Evolutionary conservation across 2,888 invertebrate genomes (phyloP), one percentile per base, ranked within the genome.

Genomic region (Dolichopus griseipennis): DNA sequence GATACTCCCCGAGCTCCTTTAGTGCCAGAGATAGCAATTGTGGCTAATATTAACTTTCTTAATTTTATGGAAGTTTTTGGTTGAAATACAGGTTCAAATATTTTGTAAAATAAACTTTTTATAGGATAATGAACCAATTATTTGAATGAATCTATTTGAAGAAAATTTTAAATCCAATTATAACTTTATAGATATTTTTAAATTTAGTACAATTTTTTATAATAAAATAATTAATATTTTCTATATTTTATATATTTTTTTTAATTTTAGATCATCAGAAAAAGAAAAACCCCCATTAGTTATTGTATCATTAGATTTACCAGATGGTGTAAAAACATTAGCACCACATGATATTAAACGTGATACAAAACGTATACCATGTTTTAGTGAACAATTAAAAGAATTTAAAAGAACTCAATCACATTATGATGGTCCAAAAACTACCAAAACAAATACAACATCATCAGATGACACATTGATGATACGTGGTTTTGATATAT

Each of bases 381-480:
- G 66, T 64, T 71, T 68, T 67, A 70, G 71, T 61, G 68, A 69
- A 63, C 69, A 70, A 61, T 68, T 65, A 65, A 71, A 71, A 61
- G 66, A 69, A 61, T 66, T 66, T 37, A 66, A 66, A 64, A 67
- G 52, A 18, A 52, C 52, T 18, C 52, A 52, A 52, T 52, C 52
- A 52, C 52, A 52, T 52, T 52, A 52, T 52, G 52, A 52, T 52
- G 52, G 52, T n/a, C 52, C 64, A 64, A 34, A 21, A 22, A 63
- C 33, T 18, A 64, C 15, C 1, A 5, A n/a, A 34, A 3, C n/a
- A 52, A 33, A 27, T 52, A 4, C 27, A 8, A 22, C 41, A 27
- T 12, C 61, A 34, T 6, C 15, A 6, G n/a, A 12, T 52, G 52
- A 52, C 15, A 52, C 52, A 52, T 15, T 52, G 2, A 52, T 52